A percentile compares a stretch with the other conserved stretches of the same genome.
Evolutionary conservation across 2,888 invertebrate species (phyloP).

Genomic region (Pollenia labialis): DNA sequence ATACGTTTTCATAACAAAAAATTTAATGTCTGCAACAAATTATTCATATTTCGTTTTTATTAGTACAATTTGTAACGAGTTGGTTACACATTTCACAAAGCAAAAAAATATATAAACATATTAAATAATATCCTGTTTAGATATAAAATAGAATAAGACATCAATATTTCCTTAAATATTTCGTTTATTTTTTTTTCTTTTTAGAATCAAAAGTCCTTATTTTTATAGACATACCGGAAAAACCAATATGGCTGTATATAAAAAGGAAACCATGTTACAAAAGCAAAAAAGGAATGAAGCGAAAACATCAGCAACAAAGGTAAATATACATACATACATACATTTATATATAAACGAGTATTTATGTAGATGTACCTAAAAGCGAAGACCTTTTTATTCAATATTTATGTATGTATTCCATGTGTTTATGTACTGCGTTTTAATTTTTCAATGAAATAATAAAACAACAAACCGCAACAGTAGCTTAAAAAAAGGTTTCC

Average conservation of each 20-base stretch:
- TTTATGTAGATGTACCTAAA: conserved; percentile 8
- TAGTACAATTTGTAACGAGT: no score
- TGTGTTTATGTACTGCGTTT: conserved; percentile 46
- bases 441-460: conserved; percentile 74
- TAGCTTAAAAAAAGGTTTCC: conserved; percentile 49
- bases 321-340: not conserved
- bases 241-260: conserved; percentile 71
- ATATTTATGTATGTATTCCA: no score
- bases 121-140: conserved; percentile 75
- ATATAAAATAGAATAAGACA: conserved; percentile 66
- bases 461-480: conserved; percentile 73
- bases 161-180: conserved; percentile 72
- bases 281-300: conserved; percentile 7
- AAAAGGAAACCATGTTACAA: conserved; percentile 68
- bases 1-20: no score
- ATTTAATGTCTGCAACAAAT: no score
- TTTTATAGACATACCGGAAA: conserved; percentile 59
- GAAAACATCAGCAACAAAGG: conserved; percentile 39
- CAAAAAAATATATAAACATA: conserved; percentile 26
- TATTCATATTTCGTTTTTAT: no score
- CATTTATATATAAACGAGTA: no score
- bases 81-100: no score
- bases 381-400: conserved; percentile 33
- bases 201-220: conserved; percentile 41
- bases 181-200: conserved; percentile 39